Conservation (phyloP, 2,797 vertebrate species). For the Stomatorhinus walkeri region DNA sequence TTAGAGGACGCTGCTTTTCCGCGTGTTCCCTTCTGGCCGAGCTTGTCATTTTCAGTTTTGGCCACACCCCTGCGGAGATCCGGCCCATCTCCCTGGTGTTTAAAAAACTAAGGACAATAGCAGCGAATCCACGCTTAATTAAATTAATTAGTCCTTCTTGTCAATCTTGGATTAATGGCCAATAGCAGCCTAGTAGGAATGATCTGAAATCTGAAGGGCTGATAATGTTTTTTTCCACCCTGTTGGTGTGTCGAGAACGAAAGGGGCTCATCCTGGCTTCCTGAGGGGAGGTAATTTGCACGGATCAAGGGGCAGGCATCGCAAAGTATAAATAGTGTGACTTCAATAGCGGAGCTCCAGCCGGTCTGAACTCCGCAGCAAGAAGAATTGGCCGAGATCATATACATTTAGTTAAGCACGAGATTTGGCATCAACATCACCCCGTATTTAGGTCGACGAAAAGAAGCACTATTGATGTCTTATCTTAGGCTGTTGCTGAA, state of each 20-base stretch:
- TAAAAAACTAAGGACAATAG: conserved; percentile 77
- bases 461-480: conserved; percentile 79
- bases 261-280: conserved; percentile 72
- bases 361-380: conserved; percentile 77
- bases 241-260: conserved; percentile 57
- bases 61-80: conserved; percentile 65
- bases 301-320: conserved; percentile 89
- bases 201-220: conserved; percentile 49
- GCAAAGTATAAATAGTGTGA: conserved; percentile 98
- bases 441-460: conserved; percentile 60
- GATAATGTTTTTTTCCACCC: conserved; percentile 42
- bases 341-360: conserved; percentile 83
- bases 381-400: conserved; percentile 75
- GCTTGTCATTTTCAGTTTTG: conserved; percentile 60
- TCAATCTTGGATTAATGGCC: conserved; percentile 82
- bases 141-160: conserved; percentile 91
- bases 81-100: conserved; percentile 69
- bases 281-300: conserved; percentile 91
- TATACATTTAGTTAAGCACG: conserved; percentile 49
- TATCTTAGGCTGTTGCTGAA: conserved; percentile 64
- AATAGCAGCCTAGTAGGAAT: conserved; percentile 58
- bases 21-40: conserved; percentile 48
- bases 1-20: conserved; percentile 50
- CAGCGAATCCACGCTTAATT: conserved; percentile 80
- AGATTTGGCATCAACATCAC: conserved; percentile 62